A percentile compares a stretch with the other conserved stretches of the same genome.
phyloP scores from a whole-genome alignment of 2,888 invertebrate species.

The Mythimna ferrago region DNA sequence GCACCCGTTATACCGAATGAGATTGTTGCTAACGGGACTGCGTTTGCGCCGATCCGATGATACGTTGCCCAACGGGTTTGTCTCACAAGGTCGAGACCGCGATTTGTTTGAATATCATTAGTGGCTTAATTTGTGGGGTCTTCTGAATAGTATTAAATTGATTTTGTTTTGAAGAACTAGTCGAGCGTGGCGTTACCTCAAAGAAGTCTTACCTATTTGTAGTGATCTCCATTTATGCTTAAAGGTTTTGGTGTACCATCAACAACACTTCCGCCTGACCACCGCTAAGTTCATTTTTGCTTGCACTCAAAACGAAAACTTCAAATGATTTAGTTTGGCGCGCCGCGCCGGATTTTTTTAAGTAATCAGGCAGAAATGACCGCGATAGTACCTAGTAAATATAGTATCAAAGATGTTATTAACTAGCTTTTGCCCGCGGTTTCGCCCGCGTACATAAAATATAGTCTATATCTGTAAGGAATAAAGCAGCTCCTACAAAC shows the following conservation, averaged over 20 bases:
- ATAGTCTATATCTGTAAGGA: too few relatives aligned
- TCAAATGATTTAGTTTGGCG: too few relatives aligned
- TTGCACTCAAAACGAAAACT: too few relatives aligned
- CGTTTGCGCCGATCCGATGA: slow-evolving; percentile 63
- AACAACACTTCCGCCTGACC: too few relatives aligned
- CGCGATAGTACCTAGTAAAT: too few relatives aligned
- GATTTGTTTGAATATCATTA: slow-evolving; percentile 66
- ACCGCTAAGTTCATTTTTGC: too few relatives aligned
- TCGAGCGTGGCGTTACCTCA: neutral
- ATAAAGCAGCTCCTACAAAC: too few relatives aligned
- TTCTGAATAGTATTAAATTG: neutral
- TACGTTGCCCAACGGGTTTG: slow-evolving; percentile 61
- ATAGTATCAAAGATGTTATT: neutral
- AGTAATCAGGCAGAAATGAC: too few relatives aligned
- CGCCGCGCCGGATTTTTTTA: too few relatives aligned
- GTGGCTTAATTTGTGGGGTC: slow-evolving; percentile 32
- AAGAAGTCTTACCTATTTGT: neutral
- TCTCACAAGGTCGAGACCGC: slow-evolving; percentile 64
- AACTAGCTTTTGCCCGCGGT: too few relatives aligned
- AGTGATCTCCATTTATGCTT: neutral
- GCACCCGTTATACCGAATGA: slow-evolving; percentile 76
- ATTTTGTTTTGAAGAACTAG: slow-evolving; percentile 10
- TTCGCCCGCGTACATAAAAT: too few relatives aligned
- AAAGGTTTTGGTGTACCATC: neutral
- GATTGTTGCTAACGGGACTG: slow-evolving; percentile 80